Evolutionary conservation across 2,797 vertebrate species (phyloP), one percentile per base, ranked within the genome.

Genomic region (Todus mexicanus): DNA sequence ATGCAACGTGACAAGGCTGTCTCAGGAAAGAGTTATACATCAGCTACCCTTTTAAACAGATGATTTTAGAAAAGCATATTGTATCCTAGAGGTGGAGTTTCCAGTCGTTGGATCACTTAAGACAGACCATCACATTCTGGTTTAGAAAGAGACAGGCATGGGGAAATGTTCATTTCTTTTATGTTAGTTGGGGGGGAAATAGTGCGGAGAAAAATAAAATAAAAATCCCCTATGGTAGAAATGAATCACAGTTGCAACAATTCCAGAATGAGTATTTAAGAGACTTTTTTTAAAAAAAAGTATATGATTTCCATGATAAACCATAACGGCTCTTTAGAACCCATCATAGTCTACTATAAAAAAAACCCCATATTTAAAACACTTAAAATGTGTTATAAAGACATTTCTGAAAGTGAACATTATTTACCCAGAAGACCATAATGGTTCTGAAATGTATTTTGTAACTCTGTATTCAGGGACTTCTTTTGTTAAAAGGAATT

Each of bases 351-450:
- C 95, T 95, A 89, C 87, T 63, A 54, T 64, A 82, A 95, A 96
- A 96, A 78, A 96, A 95, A 93, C 91, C 85, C 68, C 76, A 91
- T 97, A 97, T 96, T 97, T 96, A 93, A 97, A 96, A 91, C 68
- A 95, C 74, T 57, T 57, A 57, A 57, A 57, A 59, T 72, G 71
- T 92, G 80, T 94, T 96, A 92, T 86, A 93, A 94, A 96, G 94
- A 54, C 70, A 54, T 93, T 96, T 95, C 97, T 96, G 35, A 0
- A 74, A 97, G 97, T 91, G 81, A 97, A 94, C 92, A 97, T 96
- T 97, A 96, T 97, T 97, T 97, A 97, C 96, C 93, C 96, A 95
- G 95, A 97, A 97, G 95, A 93, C 84, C 93, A 83, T 97, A 96
- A 97, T 96, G 61, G 79, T 80, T 97, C 93, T 93, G 53, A 97